Conservation (phyloP, 1,140 invertebrate genomes). For the Drosophila burlai region DNA sequence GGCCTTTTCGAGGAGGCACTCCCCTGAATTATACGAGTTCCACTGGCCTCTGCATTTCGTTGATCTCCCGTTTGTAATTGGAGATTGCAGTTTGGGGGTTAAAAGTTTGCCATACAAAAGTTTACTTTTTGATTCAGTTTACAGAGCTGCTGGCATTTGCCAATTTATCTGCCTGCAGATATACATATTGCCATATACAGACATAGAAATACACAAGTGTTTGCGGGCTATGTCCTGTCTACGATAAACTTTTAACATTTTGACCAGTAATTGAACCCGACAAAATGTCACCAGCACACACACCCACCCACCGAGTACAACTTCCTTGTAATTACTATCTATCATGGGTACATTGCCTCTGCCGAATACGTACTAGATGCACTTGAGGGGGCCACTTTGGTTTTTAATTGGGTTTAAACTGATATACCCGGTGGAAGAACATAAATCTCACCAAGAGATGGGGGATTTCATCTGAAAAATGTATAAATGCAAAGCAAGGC, state of each 20-base stretch:
- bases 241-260: conserved; percentile 52
- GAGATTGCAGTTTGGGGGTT: conserved; percentile 60
- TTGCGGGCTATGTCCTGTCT: conserved; percentile 19
- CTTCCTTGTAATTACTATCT: conserved; percentile 56
- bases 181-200: not conserved
- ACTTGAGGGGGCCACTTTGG: conserved; percentile 12
- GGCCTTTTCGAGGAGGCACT: conserved; percentile 10
- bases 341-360: conserved; percentile 28
- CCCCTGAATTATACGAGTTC: conserved; percentile 21
- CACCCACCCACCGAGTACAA: conserved; percentile 17
- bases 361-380: not conserved
- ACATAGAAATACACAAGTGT: conserved; percentile 4
- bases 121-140: conserved; percentile 68
- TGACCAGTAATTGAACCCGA: conserved; percentile 64
- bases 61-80: conserved; percentile 63
- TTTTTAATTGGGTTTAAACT: conserved; percentile 36
- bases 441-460: conserved; percentile 24
- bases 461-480: conserved; percentile 28
- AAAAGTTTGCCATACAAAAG: conserved; percentile 66
- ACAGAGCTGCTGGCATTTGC: conserved; percentile 33
- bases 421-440: not conserved
- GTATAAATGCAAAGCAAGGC: not conserved
- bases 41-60: conserved; percentile 25
- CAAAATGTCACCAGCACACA: conserved; percentile 56
- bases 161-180: conserved; percentile 38